These are phyloP conservation scores for Montipora cactus DNA, from an alignment of 64 coral and sea anemone species.

Conservation along the genomic window DNA sequence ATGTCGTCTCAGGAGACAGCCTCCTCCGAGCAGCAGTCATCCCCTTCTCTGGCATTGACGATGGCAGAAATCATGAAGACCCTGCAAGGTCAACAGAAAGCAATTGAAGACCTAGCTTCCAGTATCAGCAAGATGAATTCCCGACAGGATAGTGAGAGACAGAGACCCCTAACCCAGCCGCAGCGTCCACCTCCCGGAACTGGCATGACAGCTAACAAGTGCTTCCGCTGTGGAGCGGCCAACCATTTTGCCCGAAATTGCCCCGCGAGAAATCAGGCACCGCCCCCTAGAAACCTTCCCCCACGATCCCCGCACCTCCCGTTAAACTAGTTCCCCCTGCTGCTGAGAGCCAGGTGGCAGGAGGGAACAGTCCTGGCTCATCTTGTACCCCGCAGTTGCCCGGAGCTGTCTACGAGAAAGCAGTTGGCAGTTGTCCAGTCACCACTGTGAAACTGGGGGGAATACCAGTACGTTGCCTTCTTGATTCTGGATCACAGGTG, in stretches of 20 bases:
- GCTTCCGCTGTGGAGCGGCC: background rate
- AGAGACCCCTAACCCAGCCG: background rate
- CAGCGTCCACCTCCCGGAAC: background rate
- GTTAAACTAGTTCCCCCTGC: conserved; percentile 46
- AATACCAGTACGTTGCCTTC: no score
- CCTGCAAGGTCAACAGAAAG: conserved; percentile 16
- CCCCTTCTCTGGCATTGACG: no score
- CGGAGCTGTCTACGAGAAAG: no score
- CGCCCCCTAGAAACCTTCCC: background rate
- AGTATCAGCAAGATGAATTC: background rate
- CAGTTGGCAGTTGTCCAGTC: no score
- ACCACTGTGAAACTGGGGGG: no score
- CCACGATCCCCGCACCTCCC: background rate
- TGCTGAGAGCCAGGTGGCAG: conserved; percentile 23
- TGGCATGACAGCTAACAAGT: background rate
- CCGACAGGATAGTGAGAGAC: background rate
- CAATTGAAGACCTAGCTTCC: background rate
- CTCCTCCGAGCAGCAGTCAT: no score
- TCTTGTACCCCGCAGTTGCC: background rate
- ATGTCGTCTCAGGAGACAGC: no score
- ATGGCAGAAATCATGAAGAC: conserved; percentile 33
- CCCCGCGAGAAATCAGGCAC: background rate
- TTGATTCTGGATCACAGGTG: no score
- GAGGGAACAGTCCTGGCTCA: conserved; percentile 19
- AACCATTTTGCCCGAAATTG: conserved; percentile 50